Evolutionary conservation across 1,140 invertebrate species (phyloP), one percentile per base, ranked within the genome.

Genomic region (Diorhabda elongata): DNA sequence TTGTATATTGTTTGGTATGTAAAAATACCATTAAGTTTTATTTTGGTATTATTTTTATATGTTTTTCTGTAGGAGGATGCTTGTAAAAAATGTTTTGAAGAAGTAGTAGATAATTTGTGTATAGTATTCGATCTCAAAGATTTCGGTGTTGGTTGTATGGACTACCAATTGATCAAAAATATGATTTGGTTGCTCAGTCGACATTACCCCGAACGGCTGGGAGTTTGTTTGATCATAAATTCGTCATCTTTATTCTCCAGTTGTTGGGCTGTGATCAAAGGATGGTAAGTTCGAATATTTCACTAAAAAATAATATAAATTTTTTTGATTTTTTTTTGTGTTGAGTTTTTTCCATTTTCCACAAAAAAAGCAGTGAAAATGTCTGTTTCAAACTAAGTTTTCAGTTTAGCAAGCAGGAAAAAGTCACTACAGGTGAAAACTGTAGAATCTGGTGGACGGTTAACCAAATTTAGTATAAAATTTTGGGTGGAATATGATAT

Each of bases 181-280:
- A 79, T 92, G 26, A 91, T 92, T 59, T 91, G 90, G 89, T 79
- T 91, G 41, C 82, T 91, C 3, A 88, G 88, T 71, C 85, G 87
- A 69, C 89, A 91, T 76, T 92, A 90, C 80, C 90, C 90, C 5
- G 90, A 92, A 76, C 83, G 90, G n/a, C 83, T 92, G 58, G 90
- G 90, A 3, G 83, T 90, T 58, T 91, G 90, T 74, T 81, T 91
- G 3, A 87, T 91, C 61, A 85, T 90, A 66, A 91, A 91, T 83
- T 84, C 90, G 8, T 89, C 90, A 26, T 77, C 85, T 2, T 80
- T 91, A 45, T 92, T 92, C 79, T 87, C 87, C 43, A 88, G 90
- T 5, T 90, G 90, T 77, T 92, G 90, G 90, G 82, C 86, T 57
- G 84, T 91, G 26, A 91, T 92, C 67, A 87, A 87, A 80, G 87